Base-by-base conservation (phyloP, 2,113 vertebrate genomes). In the Nyctibius bracteatus region DNA sequence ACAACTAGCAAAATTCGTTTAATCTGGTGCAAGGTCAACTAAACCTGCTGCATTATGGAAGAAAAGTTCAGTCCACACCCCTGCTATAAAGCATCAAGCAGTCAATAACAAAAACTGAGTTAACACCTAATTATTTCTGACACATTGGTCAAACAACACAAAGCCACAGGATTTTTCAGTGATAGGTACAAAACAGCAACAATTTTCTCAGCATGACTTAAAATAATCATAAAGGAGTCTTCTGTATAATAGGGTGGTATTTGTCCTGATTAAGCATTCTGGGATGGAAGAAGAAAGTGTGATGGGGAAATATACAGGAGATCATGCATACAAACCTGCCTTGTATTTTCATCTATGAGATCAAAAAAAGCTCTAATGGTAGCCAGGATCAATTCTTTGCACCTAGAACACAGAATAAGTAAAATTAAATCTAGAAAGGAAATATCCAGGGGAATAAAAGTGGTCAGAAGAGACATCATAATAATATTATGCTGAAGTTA, bases 321-420 rank as follows among this genome's bases (percentile, higher is more conserved):
- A 87, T 21, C 41, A 68, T 7, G 67, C 41, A 44, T 91, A 97
- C 98, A 93, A 95, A 99, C 99, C 98, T 99, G 99, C 95, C 98
- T 98, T 43, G 99, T 99, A 78, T 99, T 98, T 73, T 98, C 98
- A 92, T 99, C 98, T 85, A 99, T 98, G 68, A 99, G 99, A 96
- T 99, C 99, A 70, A 99, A 99, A 90, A 99, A 98, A 5, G 99
- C 98, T 94, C 99, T 98, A 63, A 99, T 85, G 7, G 99, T 99
- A 57, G 99, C 98, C 63, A 99, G 97, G 55, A 99, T 98, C 54
- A 99, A 98, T 92, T 99, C 99, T 96, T 99, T 99, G 97, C 99
- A 99, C 99, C 99, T 99, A 90, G 4, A 91, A 86, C 54, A 90
- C 21, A 93, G 72, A 71, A 52, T 37, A 92, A 84, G 20, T 47